These are phyloP conservation scores for Melanotaenia maccullochi DNA, from an alignment of 2,797 vertebrate genomes.

Conservation along the genomic window DNA sequence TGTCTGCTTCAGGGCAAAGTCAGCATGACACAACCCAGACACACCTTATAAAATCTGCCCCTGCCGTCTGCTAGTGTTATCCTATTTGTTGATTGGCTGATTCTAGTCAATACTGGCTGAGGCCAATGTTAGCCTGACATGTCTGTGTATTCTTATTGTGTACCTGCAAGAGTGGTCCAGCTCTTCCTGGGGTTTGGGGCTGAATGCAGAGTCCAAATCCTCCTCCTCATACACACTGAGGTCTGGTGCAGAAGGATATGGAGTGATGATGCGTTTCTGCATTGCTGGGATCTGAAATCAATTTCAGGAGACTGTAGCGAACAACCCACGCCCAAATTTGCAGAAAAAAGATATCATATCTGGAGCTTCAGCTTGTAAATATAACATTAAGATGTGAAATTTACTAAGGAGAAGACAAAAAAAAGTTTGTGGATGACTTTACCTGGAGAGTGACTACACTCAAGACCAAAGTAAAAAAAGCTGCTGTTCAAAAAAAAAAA, in stretches of 20 bases:
- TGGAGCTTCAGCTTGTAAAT: background rate
- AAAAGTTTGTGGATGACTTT: too few species aligned
- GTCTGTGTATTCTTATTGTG: background rate
- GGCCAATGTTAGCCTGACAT: background rate
- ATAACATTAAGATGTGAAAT: too few species aligned
- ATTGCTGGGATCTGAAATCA: conserved; percentile 92
- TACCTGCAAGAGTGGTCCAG: conserved; percentile 87
- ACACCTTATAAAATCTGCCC: background rate
- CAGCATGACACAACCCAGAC: background rate
- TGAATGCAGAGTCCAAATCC: conserved; percentile 83
- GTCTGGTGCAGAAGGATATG: conserved; percentile 91
- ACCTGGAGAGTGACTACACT: too few species aligned
- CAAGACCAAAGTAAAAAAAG: too few species aligned
- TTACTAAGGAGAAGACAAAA: too few species aligned
- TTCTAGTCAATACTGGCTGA: background rate
- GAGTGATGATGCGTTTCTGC: conserved; percentile 93
- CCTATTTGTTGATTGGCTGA: background rate
- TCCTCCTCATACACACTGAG: conserved; percentile 89
- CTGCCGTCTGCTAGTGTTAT: too few species aligned
- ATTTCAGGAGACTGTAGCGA: background rate
- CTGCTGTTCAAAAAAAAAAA: too few species aligned
- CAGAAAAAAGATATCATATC: background rate
- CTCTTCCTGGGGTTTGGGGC: conserved; percentile 83
- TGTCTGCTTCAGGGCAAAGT: background rate
- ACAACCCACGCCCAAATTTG: background rate